Evolutionary conservation across 2,888 invertebrate species (phyloP), one percentile per base, ranked within the genome.

Genomic region (Strigamia maritima): DNA sequence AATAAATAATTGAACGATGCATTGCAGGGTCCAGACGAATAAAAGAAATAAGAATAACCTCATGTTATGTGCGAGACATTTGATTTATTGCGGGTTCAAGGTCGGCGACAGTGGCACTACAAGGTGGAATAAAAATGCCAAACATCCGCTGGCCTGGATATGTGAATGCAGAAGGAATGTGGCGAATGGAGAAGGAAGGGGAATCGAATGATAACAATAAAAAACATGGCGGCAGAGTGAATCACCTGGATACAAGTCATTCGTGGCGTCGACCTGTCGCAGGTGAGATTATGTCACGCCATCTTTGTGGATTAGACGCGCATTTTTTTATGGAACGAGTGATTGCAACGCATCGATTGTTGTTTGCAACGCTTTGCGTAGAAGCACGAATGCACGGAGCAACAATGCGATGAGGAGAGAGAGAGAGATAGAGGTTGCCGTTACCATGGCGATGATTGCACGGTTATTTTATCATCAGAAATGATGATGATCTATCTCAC

Each of bases 361-460:
- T 35, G 35, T 35, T 35, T 6, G 35, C 35, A 35, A 35, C 35
- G 35, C 44, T 44, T 38, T 12, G 44, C 16, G 44, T 16, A 2
- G 14, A 44, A n/a, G 44, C 44, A 16, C n/a, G 2, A 10, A 10
- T 10, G 24, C 22, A 6, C 16, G 26, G 7, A 12, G 24, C 16
- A 70, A 70, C 28, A 70, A 70, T 70, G 70, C 12, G 28, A 28
- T 14, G 70, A 28, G 24, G 19, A 8, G 7, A 44, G 19, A 19
- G 54, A 54, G 7, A 16, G 22, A 19, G 54, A 54, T 4, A n/a
- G 1, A 16, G n/a, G 54, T 19, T n/a, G 78, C 79, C 78, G 76
- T 40, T 22, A 78, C 79, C 22, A 78, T 65, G 35, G 38, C 80
- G 16, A 75, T 75, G 78, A 78, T 38, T 38, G 76, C 75, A 35